These are phyloP conservation scores for Dendrolimus kikuchii DNA, from an alignment of 1,140 invertebrate species.

Conservation along the genomic window DNA sequence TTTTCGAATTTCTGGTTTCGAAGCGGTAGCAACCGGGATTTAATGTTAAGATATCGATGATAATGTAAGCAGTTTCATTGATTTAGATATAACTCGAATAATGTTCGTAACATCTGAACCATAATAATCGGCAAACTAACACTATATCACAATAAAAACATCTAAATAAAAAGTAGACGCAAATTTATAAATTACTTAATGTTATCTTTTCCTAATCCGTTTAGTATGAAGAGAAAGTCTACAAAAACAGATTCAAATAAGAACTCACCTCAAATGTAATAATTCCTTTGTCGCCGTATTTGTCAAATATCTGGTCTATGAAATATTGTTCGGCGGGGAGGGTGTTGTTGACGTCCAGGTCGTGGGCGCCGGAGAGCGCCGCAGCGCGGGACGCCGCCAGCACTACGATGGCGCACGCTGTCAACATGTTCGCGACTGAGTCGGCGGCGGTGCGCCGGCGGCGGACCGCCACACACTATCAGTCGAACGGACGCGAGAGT, in stretches of 20 bases:
- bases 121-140: too few species aligned
- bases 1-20: too few species aligned
- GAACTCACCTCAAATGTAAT: conserved; percentile 75
- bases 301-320: conserved; percentile 73
- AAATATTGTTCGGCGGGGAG: conserved; percentile 63
- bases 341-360: conserved; percentile 32
- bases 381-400: conserved; percentile 29
- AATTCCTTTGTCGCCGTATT: conserved; percentile 74
- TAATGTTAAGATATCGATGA: too few species aligned
- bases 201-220: too few species aligned
- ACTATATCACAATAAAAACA: too few species aligned
- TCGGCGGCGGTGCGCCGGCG: conserved; percentile 32
- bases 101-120: too few species aligned
- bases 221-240: neutral
- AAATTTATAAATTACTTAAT: too few species aligned
- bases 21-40: too few species aligned
- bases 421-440: conserved; percentile 46
- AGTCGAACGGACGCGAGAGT: conserved; percentile 23
- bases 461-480: conserved; percentile 45
- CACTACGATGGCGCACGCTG: conserved; percentile 35
- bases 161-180: too few species aligned
- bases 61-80: too few species aligned
- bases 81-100: too few species aligned
- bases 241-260: conserved; percentile 8
- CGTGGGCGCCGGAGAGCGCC: conserved; percentile 14